Percentiles rank a stretch among this genome's conserved stretches.
Conservation (phyloP, 1,140 invertebrate species). For the Diorhabda carinulata region DNA sequence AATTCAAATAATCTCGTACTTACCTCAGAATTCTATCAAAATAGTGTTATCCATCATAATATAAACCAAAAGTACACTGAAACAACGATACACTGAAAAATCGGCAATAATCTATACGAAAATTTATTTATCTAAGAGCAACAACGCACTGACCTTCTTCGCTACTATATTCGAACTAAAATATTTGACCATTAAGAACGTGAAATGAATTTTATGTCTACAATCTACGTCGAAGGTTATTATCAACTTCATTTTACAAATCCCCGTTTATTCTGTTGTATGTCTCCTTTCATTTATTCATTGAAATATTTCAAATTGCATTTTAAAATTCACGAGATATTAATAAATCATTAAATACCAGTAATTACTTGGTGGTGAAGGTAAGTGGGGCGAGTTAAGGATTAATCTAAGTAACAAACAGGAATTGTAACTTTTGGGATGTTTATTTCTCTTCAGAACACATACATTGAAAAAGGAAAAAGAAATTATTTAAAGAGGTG, state of each 20-base stretch:
- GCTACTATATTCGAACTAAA: slow-evolving; percentile 38
- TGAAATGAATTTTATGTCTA: slow-evolving; percentile 42
- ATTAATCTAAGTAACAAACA: no score
- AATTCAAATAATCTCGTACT: slow-evolving; percentile 1
- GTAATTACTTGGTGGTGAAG: slow-evolving; percentile 20
- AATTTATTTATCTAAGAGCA: slow-evolving; percentile 22
- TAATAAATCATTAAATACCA: slow-evolving; percentile 34
- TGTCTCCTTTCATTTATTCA: slow-evolving; percentile 37
- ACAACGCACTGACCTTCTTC: slow-evolving; percentile 26
- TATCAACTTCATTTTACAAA: slow-evolving; percentile 37
- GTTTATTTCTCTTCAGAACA: no score
- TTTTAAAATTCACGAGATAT: slow-evolving; percentile 32
- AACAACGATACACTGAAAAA: background rate
- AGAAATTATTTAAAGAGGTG: no score
- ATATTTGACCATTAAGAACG: slow-evolving; percentile 40
- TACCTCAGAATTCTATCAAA: slow-evolving; percentile 16
- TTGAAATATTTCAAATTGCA: slow-evolving; percentile 32
- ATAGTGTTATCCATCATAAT: slow-evolving; percentile 9
- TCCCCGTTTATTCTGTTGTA: slow-evolving; percentile 23
- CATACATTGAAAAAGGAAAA: no score
- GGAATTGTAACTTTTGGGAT: no score
- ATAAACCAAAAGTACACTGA: slow-evolving; percentile 1
- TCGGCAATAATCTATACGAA: slow-evolving; percentile 18
- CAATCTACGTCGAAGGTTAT: slow-evolving; percentile 41
- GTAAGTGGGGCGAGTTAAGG: background rate